Conservation (phyloP, 2,888 invertebrate genomes). For the Hanleya hanleyi region DNA sequence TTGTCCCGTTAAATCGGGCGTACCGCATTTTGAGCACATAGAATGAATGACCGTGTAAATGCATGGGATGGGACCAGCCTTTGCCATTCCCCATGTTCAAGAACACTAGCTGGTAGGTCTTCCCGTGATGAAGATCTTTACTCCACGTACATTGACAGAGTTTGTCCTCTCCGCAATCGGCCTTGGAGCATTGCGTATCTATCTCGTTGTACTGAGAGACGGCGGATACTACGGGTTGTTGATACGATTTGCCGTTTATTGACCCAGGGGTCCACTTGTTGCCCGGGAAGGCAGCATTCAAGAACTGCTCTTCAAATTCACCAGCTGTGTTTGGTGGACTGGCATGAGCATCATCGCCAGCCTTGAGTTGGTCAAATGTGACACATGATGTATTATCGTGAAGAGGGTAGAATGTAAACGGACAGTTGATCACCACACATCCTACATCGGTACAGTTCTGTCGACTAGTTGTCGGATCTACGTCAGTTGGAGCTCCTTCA, state of each 20-base stretch:
- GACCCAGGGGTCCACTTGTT: constrained; percentile 42
- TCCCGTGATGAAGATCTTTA: constrained; percentile 43
- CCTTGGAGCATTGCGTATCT: constrained; percentile 42
- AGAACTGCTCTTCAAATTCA: constrained; percentile 52
- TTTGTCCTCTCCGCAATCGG: constrained; percentile 41
- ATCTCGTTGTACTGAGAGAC: constrained; percentile 50
- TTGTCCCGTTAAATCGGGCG: constrained; percentile 30
- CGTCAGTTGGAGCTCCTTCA: constrained; percentile 23
- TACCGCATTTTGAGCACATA: constrained; percentile 63
- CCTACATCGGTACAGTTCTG: constrained; percentile 35
- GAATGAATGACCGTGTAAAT: constrained; percentile 68
- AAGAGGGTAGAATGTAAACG: constrained; percentile 35
- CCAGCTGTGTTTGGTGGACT: constrained; percentile 23
- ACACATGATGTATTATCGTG: constrained; percentile 30
- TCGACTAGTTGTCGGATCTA: constrained; percentile 34
- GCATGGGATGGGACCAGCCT: constrained; percentile 62
- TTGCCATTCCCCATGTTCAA: constrained; percentile 55
- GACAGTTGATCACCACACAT: constrained; percentile 51
- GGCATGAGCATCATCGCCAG: constrained; percentile 24
- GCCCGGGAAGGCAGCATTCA: constrained; percentile 63
- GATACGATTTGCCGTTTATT: constrained; percentile 50
- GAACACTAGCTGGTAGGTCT: constrained; percentile 59
- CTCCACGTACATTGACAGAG: constrained; percentile 55
- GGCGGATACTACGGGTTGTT: constrained; percentile 44
- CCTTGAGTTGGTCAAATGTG: constrained; percentile 29